phyloP scores from a whole-genome alignment of 2,888 invertebrate genomes.

The Apamea crenata region DNA sequence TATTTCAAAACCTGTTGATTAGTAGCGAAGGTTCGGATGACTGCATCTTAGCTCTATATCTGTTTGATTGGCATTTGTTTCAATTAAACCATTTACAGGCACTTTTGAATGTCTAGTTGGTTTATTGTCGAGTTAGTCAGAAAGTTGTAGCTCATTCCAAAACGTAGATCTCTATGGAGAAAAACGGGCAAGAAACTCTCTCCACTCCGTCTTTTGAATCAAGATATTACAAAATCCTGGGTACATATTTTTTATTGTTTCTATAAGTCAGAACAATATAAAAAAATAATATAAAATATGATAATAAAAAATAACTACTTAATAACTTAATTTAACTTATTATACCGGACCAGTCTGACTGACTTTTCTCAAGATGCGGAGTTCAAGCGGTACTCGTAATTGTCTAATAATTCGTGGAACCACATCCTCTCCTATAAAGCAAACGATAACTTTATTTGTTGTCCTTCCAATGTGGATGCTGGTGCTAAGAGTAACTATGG shows the following conservation, averaged over 20 bases:
- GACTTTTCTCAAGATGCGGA: neutral
- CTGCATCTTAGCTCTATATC: neutral
- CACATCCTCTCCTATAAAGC: neutral
- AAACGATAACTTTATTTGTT: neutral
- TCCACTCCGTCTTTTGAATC: neutral
- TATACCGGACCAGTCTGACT: neutral
- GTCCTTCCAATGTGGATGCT: neutral
- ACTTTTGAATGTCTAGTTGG: neutral
- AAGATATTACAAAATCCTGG: neutral
- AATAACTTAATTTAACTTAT: too few relatives aligned
- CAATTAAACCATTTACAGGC: neutral
- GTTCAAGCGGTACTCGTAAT: neutral
- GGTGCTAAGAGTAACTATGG: neutral
- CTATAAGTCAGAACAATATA: neutral
- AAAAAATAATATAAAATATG: neutral
- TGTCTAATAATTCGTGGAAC: neutral
- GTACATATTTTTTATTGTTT: neutral
- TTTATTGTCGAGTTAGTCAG: neutral
- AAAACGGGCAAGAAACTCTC: neutral
- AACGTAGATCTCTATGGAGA: neutral
- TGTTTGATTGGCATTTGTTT: neutral
- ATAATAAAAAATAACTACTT: too few relatives aligned
- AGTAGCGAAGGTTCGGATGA: neutral
- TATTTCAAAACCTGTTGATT: constrained; percentile 4
- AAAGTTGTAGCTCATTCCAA: neutral